A percentile compares a stretch with the other conserved stretches of the same genome.
phyloP scores from a whole-genome alignment of 2,113 vertebrate species.

The Leuciscus idus region DNA sequence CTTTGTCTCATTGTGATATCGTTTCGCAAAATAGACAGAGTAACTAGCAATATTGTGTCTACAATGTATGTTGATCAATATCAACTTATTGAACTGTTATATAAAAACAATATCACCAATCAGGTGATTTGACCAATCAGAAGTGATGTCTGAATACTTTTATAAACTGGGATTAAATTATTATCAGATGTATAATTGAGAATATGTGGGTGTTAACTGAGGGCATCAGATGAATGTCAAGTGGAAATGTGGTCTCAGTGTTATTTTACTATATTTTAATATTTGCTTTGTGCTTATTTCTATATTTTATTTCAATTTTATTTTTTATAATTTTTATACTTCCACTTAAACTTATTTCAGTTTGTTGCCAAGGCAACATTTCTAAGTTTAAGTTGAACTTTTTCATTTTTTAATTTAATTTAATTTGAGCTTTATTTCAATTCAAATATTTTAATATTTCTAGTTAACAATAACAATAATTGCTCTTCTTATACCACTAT shows the following conservation, averaged over 20 bases:
- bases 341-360: background rate
- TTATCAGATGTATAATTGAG: background rate
- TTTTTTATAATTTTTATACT: background rate
- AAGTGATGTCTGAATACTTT: background rate
- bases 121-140: background rate
- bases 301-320: background rate
- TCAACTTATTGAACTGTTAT: background rate
- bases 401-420: background rate
- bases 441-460: background rate
- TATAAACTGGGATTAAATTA: background rate
- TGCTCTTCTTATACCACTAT: background rate
- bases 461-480: background rate
- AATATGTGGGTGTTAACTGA: background rate
- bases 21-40: background rate
- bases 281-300: background rate
- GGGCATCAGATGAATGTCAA: conserved; percentile 1
- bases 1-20: background rate
- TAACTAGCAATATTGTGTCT: too few relatives aligned
- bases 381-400: background rate
- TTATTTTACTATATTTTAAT: background rate
- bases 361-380: too few relatives aligned
- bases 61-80: too few relatives aligned
- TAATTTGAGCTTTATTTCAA: background rate
- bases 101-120: background rate
- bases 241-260: background rate